A percentile compares a stretch with the other conserved stretches of the same genome.
These are phyloP conservation scores for Blennius ocellaris DNA, from an alignment of 2,113 vertebrate genomes.

Conservation along the genomic window DNA sequence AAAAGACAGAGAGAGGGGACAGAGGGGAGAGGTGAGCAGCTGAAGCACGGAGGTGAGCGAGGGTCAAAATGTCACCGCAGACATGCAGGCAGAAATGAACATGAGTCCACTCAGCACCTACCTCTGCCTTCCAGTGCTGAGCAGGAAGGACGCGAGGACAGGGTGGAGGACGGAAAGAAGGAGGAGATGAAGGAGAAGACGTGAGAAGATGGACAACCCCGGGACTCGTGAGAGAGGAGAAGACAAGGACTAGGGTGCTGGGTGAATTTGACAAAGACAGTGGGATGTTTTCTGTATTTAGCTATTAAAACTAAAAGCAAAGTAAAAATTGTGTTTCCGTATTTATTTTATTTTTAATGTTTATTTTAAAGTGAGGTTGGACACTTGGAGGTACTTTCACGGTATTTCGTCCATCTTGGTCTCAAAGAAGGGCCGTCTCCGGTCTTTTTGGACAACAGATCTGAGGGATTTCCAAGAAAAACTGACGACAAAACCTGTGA, in stretches of 20 bases:
- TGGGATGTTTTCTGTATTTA: neutral
- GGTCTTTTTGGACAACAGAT: constrained; percentile 28
- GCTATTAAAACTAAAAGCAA: no score
- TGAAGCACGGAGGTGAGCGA: neutral
- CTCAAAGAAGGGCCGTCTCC: neutral
- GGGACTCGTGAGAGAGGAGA: constrained; percentile 16
- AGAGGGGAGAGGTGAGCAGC: constrained; percentile 7
- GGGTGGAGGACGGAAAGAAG: constrained; percentile 64
- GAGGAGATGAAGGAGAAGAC: constrained; percentile 19
- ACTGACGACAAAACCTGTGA: constrained; percentile 5
- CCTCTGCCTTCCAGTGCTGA: constrained; percentile 94
- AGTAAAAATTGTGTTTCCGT: no score
- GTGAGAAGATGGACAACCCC: constrained; percentile 63
- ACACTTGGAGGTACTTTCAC: no score
- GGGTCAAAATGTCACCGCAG: constrained; percentile 3
- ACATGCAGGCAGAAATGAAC: constrained; percentile 59
- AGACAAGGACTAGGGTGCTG: constrained; percentile 19
- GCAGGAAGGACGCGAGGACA: constrained; percentile 61
- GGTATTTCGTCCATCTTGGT: no score
- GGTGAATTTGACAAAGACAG: constrained; percentile 9
- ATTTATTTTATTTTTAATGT: no score
- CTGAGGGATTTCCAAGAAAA: constrained; percentile 44
- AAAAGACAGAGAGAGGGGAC: neutral
- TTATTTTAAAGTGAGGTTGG: no score
- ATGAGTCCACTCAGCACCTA: constrained; percentile 77